Conservation (phyloP, 2,888 invertebrate genomes). For the Trissoscelio sp. region DNA sequence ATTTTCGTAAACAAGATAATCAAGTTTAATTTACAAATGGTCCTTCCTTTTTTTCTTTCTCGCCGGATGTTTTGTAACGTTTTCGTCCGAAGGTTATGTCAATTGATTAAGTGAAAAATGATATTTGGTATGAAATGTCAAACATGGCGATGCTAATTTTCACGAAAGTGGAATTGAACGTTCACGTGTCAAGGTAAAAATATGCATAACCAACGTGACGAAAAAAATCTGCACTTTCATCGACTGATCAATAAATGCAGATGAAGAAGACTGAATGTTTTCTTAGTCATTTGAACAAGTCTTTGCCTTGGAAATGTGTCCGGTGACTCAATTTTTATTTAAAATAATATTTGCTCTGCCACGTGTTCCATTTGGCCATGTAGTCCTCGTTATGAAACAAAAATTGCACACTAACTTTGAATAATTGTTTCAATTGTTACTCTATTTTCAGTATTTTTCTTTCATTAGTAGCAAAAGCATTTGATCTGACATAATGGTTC, state of each 20-base stretch:
- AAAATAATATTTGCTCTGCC: slow-evolving; percentile 28
- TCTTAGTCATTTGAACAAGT: slow-evolving; percentile 39
- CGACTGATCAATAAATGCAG: slow-evolving; percentile 60
- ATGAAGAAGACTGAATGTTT: slow-evolving; percentile 46
- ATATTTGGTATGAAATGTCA: slow-evolving; percentile 32
- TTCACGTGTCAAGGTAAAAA: slow-evolving; percentile 58
- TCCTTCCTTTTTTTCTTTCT: neutral
- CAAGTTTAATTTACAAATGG: neutral
- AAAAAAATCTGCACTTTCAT: slow-evolving; percentile 58
- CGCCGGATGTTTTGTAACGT: slow-evolving; percentile 5
- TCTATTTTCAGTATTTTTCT: slow-evolving; percentile 25
- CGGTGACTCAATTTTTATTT: slow-evolving; percentile 37
- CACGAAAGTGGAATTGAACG: slow-evolving; percentile 42
- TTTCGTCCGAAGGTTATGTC: slow-evolving; percentile 5
- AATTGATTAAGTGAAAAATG: slow-evolving; percentile 32
- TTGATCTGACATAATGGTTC: too few species aligned
- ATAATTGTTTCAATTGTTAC: slow-evolving; percentile 27
- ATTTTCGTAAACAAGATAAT: neutral
- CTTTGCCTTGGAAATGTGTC: slow-evolving; percentile 38
- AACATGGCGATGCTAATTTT: slow-evolving; percentile 41
- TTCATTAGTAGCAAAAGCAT: slow-evolving; percentile 16
- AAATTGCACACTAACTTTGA: slow-evolving; percentile 17
- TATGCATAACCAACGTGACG: slow-evolving; percentile 42
- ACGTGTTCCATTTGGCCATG: slow-evolving; percentile 1
- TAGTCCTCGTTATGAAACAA: slow-evolving; percentile 15